Evolutionary conservation across 2,113 vertebrate species (phyloP), one percentile per base, ranked within the genome.

Genomic region (Megaleporinus macrocephalus): DNA sequence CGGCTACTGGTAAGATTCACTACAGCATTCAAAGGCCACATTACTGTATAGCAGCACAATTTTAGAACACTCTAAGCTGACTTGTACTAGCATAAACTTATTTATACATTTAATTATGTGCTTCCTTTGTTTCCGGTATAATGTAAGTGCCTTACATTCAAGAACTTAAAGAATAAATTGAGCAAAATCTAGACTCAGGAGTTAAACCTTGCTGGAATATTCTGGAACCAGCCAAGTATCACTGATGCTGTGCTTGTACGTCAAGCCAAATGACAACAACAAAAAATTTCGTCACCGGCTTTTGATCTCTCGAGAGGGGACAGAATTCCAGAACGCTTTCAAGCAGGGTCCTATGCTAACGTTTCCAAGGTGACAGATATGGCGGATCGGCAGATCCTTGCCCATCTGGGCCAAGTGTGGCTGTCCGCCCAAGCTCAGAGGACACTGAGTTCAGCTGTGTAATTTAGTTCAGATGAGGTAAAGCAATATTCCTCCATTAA

Each of bases 391-490:
- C 89, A 88, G 83, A 88, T 91, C 87, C 88, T 90, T 87, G 90
- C 90, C 92, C 90, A 92, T 92, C 89, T 93, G 91, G 85, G 86
- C 88, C 79, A 88, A 90, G 83, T 80, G 87, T 91, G 92, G 91
- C 90, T 78, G 81, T 85, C 65, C 86, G 93, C 92, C 92, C 88
- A 79, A 81, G 84, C 84, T 85, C 83, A 26, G 78, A 93, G 92
- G 91, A 93, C 92, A 93, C 73, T 0, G 83, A 91, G 91, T 93
- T 94, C 91, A 93, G 89, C 82, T 86, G 87, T 87, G 83, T 94
- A 94, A 94, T 94, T 92, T 91, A 86, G 84, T 93, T 93, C 93
- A 94, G 93, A 92, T 94, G 92, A 94, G 90, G 88, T 91, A 91
- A 92, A 93, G 89, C 90, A 91, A 91, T 93, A 94, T 94, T 93